Evolutionary conservation across 2,888 invertebrate genomes (phyloP).

Genomic region (Acronicta psi): DNA sequence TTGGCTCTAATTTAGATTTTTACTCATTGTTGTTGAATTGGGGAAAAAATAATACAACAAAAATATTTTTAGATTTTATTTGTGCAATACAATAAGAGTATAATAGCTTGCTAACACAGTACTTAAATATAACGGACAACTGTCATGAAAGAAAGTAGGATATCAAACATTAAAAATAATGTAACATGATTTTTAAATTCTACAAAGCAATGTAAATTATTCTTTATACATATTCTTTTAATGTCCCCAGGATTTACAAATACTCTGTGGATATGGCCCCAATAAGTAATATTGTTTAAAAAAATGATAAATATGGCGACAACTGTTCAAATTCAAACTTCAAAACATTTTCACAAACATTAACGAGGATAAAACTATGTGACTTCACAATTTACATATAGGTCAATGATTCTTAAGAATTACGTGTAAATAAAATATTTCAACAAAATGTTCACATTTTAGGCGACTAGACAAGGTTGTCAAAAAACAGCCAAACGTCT

Average conservation of each 20-base stretch:
- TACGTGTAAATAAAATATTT: conserved; percentile 74
- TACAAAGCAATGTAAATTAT: conserved; percentile 25
- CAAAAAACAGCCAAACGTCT: conserved; percentile 78
- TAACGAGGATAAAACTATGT: conserved; percentile 65
- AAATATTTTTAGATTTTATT: conserved; percentile 38
- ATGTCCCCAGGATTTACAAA: conserved; percentile 26
- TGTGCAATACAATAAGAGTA: conserved; percentile 54
- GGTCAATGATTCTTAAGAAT: conserved; percentile 61
- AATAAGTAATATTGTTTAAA: conserved; percentile 23
- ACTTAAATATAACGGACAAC: conserved; percentile 23
- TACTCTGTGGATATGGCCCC: conserved; percentile 43
- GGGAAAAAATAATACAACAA: not conserved
- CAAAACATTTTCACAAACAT: conserved; percentile 44
- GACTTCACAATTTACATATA: conserved; percentile 60
- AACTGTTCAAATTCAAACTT: conserved; percentile 34
- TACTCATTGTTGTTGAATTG: not conserved
- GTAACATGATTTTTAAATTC: conserved; percentile 46
- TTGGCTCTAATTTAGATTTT: too few species aligned
- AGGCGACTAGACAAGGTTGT: conserved; percentile 80
- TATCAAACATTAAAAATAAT: conserved; percentile 49
- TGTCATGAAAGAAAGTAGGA: conserved; percentile 33
- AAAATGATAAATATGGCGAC: conserved; percentile 22
- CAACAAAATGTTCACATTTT: conserved; percentile 70
- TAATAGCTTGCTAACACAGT: conserved; percentile 50
- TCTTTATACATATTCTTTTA: conserved; percentile 16